These are phyloP conservation scores for Corythoichthys haematopterus DNA, from an alignment of 2,113 vertebrate genomes.

Conservation along the genomic window DNA sequence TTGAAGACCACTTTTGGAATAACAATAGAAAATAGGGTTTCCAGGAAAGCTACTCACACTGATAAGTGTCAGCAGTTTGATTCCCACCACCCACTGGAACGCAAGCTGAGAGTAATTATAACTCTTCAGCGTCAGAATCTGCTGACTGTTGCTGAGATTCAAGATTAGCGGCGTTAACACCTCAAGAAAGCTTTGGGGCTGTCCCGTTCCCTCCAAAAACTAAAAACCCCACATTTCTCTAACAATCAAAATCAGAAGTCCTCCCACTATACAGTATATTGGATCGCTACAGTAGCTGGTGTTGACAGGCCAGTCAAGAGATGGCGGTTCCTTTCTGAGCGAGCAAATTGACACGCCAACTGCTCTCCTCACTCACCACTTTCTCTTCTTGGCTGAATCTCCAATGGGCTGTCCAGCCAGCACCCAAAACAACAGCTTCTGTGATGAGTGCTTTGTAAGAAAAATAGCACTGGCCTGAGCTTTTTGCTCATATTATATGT, in stretches of 20 bases:
- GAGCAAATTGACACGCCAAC: constrained; percentile 25
- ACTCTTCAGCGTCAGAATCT: constrained; percentile 41
- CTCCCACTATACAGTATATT: neutral
- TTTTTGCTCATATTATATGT: neutral
- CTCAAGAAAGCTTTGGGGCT: constrained; percentile 22
- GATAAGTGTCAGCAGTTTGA: constrained; percentile 42
- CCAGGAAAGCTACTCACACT: constrained; percentile 33
- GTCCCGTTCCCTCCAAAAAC: constrained; percentile 8
- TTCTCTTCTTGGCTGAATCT: constrained; percentile 31
- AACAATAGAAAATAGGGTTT: constrained; percentile 14
- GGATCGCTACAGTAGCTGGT: neutral
- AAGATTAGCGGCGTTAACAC: constrained; percentile 26
- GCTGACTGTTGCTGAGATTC: constrained; percentile 20
- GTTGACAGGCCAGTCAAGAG: neutral
- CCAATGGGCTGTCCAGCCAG: constrained; percentile 28
- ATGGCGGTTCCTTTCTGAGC: constrained; percentile 11
- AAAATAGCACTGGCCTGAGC: constrained; percentile 35
- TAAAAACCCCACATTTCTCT: neutral
- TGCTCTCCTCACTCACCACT: constrained; percentile 27
- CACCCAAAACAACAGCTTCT: constrained; percentile 34
- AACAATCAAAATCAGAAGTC: neutral
- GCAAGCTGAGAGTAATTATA: constrained; percentile 55
- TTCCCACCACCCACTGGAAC: constrained; percentile 43
- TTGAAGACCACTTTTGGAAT: neutral
- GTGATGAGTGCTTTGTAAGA: constrained; percentile 42